A percentile compares a stretch with the other conserved stretches of the same genome.
Conservation (phyloP, 2,888 invertebrate genomes). For the Alentia gelatinosa region DNA sequence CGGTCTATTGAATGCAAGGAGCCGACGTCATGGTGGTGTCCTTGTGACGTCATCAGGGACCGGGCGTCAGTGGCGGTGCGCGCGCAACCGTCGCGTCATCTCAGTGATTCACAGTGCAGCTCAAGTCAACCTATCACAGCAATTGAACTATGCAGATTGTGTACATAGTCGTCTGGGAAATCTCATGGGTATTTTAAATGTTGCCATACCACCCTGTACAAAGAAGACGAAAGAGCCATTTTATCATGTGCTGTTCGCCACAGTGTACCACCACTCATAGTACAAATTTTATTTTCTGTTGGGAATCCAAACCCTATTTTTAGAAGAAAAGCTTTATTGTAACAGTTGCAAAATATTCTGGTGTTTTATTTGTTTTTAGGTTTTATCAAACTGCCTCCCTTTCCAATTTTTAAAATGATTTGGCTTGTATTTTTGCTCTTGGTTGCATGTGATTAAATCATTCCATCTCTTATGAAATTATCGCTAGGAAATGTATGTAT, state of each 20-base stretch:
- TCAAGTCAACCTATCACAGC: background rate
- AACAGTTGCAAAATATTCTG: background rate
- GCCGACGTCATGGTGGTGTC: background rate
- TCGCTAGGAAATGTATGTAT: background rate
- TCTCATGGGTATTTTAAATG: background rate
- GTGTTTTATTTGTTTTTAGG: background rate
- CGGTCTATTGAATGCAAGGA: background rate
- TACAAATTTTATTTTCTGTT: background rate
- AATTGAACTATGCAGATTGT: background rate
- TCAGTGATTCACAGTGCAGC: slow-evolving; percentile 10
- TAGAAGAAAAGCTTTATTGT: background rate
- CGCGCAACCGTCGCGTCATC: background rate
- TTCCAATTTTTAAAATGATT: background rate
- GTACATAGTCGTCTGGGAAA: slow-evolving; percentile 1
- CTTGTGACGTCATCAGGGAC: background rate
- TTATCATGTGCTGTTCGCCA: background rate
- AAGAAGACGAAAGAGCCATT: background rate
- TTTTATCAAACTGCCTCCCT: background rate
- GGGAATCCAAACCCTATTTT: background rate
- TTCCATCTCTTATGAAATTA: background rate
- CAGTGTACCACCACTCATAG: background rate
- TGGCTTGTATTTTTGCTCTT: background rate
- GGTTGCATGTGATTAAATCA: slow-evolving; percentile 17
- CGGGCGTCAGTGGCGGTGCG: background rate
- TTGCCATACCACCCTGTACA: background rate